A percentile compares a stretch with the other conserved stretches of the same genome.
Conservation (phyloP, 2,888 invertebrate genomes). For the Zonitis immaculata region DNA sequence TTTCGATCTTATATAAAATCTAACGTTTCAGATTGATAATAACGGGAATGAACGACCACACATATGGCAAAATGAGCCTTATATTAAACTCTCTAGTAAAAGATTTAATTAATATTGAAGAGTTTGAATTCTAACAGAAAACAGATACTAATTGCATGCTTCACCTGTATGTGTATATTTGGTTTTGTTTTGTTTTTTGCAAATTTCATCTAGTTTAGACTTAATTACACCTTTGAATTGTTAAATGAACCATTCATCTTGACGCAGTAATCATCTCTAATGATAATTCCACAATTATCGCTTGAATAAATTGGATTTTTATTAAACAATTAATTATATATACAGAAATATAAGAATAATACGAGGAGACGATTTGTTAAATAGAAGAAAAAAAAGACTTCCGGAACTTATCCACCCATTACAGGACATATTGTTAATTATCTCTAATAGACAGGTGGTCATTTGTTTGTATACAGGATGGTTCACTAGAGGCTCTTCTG, state of each 20-base stretch:
- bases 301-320: not conserved
- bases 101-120: not conserved
- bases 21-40: too few species aligned
- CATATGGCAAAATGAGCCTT: constrained; percentile 3
- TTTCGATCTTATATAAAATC: too few species aligned
- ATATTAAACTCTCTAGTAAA: not conserved
- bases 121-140: not conserved
- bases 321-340: too few species aligned
- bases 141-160: constrained; percentile 5
- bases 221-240: not conserved
- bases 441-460: not conserved
- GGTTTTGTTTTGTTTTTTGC: not conserved
- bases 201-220: not conserved
- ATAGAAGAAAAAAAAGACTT: too few species aligned
- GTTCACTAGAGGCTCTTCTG: too few species aligned
- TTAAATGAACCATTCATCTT: constrained; percentile 14
- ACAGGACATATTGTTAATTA: not conserved
- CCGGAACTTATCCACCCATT: too few species aligned
- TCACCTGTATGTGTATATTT: not conserved
- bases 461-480: not conserved
- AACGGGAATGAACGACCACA: constrained; percentile 31
- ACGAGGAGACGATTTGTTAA: too few species aligned
- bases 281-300: constrained; percentile 15
- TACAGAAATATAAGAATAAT: too few species aligned
- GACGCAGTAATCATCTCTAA: constrained; percentile 10